Evolutionary conservation across 1,140 invertebrate genomes (phyloP).

Genomic region (Ladona fulva): DNA sequence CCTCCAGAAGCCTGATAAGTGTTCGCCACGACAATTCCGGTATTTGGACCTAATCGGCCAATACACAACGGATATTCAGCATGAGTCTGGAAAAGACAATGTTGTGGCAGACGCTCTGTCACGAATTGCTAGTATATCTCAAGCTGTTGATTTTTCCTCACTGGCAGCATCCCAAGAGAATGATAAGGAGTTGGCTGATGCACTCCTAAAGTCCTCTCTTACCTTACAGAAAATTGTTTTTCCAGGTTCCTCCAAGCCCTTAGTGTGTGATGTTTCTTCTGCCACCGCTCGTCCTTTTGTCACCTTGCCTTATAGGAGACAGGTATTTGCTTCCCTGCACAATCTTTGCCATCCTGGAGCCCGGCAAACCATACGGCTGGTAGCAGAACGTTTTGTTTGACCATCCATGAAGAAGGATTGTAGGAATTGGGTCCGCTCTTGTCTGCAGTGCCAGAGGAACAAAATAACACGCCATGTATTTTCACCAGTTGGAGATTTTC

Average conservation of each 20-base stretch:
- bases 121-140: too few species aligned
- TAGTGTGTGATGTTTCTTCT: too few species aligned
- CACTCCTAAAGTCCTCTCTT: too few species aligned
- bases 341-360: not conserved
- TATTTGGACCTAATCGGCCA: slow-evolving; percentile 34
- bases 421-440: not conserved
- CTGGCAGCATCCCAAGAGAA: too few species aligned
- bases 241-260: too few species aligned
- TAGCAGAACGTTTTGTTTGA: not conserved
- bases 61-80: slow-evolving; percentile 31
- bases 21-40: slow-evolving; percentile 27
- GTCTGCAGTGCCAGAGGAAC: slow-evolving; percentile 11
- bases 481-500: too few species aligned
- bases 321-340: slow-evolving; percentile 1
- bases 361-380: not conserved
- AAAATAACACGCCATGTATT: too few species aligned
- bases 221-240: too few species aligned
- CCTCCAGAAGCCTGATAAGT: slow-evolving; percentile 27
- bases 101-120: slow-evolving; percentile 12
- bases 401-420: slow-evolving; percentile 10
- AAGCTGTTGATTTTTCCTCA: too few species aligned
- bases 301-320: not conserved
- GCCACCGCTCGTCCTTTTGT: slow-evolving; percentile 11
- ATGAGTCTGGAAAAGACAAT: slow-evolving; percentile 25
- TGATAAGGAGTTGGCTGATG: too few species aligned